phyloP scores from a whole-genome alignment of 2,113 vertebrate genomes.

The Eubucco bourcierii region DNA sequence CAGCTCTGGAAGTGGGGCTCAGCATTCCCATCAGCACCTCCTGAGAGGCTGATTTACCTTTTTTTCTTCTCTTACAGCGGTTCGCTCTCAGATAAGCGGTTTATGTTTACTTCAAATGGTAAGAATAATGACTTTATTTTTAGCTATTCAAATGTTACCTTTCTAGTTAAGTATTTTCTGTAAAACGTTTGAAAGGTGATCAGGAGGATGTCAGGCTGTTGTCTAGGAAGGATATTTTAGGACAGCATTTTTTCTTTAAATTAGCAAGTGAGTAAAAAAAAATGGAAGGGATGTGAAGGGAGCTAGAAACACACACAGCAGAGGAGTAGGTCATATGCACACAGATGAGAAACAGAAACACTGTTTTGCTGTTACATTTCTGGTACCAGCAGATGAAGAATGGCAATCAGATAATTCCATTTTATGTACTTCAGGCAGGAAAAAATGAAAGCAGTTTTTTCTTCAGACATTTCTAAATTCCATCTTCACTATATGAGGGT shows the following conservation, averaged over 20 bases:
- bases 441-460: constrained; percentile 46
- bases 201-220: neutral
- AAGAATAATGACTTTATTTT: constrained; percentile 69
- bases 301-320: neutral
- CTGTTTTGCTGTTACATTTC: constrained; percentile 31
- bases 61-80: constrained; percentile 79
- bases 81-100: constrained; percentile 83
- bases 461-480: constrained; percentile 29
- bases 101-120: constrained; percentile 84
- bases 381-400: constrained; percentile 47
- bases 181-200: neutral
- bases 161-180: constrained; percentile 6
- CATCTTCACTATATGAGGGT: neutral
- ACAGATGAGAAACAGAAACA: constrained; percentile 22
- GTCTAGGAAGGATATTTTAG: constrained; percentile 40
- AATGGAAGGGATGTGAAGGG: neutral
- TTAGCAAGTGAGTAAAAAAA: constrained; percentile 24
- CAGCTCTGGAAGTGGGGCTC: neutral
- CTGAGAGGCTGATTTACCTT: neutral
- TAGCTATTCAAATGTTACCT: neutral
- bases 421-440: neutral
- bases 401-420: constrained; percentile 27
- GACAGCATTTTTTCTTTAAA: neutral
- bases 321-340: neutral
- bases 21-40: neutral